Evolutionary conservation across 2,888 invertebrate species (phyloP).

Genomic region (Coleophora flavipennella): DNA sequence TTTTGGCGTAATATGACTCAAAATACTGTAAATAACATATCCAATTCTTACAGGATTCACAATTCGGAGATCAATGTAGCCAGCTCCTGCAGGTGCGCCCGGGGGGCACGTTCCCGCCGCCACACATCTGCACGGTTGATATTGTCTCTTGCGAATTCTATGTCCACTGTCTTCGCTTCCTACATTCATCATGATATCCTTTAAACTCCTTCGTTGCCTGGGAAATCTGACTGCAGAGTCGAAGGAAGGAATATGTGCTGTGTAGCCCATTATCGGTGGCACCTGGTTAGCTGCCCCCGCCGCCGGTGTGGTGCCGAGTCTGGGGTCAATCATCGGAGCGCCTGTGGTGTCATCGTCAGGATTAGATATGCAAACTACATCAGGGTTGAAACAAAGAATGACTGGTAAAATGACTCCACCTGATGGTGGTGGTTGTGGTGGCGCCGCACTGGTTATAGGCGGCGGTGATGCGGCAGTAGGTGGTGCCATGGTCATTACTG

Average conservation of each 20-base stretch:
- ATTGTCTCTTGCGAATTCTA: conserved; percentile 48
- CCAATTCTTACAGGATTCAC: conserved; percentile 67
- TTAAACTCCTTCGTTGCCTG: conserved; percentile 38
- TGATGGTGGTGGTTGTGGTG: conserved; percentile 20
- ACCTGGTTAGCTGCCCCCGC: conserved; percentile 37
- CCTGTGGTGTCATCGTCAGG: conserved; percentile 53
- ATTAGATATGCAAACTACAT: conserved; percentile 59
- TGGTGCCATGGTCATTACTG: conserved; percentile 14
- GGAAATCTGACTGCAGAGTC: conserved; percentile 55
- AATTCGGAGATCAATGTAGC: conserved; percentile 75
- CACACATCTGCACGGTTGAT: conserved; percentile 42
- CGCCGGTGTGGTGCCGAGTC: conserved; percentile 55
- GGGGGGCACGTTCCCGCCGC: conserved; percentile 21
- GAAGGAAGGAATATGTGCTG: conserved; percentile 38
- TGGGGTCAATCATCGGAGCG: conserved; percentile 57
- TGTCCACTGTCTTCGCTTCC: conserved; percentile 24
- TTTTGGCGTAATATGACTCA: no score
- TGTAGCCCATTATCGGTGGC: conserved; percentile 44
- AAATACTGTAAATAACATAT: no score
- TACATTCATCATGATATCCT: conserved; percentile 11
- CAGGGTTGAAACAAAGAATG: conserved; percentile 54
- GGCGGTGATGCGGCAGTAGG: conserved; percentile 16
- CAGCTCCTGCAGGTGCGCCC: conserved; percentile 47
- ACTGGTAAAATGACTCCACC: conserved; percentile 48
- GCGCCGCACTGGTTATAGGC: conserved; percentile 15